Percentiles rank a stretch among this genome's conserved stretches.
Conservation (phyloP, 2,113 vertebrate genomes). For the Chinchilla lanigera region DNA sequence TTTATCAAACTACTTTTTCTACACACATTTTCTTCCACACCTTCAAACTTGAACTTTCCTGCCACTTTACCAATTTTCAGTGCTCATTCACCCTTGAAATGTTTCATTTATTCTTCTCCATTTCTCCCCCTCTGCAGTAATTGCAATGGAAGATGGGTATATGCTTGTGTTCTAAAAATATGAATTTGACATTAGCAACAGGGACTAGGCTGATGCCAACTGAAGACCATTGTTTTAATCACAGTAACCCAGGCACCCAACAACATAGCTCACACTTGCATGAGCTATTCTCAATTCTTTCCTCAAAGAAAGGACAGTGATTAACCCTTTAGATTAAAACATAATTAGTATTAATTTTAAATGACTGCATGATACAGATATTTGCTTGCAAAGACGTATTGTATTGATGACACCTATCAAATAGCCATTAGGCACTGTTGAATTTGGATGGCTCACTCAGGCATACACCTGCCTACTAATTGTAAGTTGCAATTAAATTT, state of each 20-base stretch:
- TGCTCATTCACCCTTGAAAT: conserved; percentile 80
- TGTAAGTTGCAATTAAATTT: conserved; percentile 66
- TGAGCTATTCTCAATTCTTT: conserved; percentile 35
- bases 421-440: conserved; percentile 58
- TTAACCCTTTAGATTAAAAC: conserved; percentile 53
- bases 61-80: conserved; percentile 74
- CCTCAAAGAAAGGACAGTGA: conserved; percentile 18
- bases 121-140: conserved; percentile 67
- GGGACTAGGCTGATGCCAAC: conserved; percentile 26
- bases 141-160: conserved; percentile 74
- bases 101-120: conserved; percentile 78
- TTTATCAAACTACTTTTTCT: conserved; percentile 71
- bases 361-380: conserved; percentile 20
- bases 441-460: conserved; percentile 62
- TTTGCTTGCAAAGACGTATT: conserved; percentile 56
- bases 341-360: conserved; percentile 62
- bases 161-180: conserved; percentile 62
- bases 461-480: conserved; percentile 66
- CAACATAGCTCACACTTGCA: not conserved
- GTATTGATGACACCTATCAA: conserved; percentile 72
- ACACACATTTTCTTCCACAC: conserved; percentile 58
- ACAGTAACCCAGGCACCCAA: not conserved
- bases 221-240: conserved; percentile 62
- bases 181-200: conserved; percentile 69
- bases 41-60: conserved; percentile 72